Evolutionary conservation across 2,113 vertebrate genomes (phyloP), one percentile per base, ranked within the genome.

Genomic region (Oreochromis niloticus): DNA sequence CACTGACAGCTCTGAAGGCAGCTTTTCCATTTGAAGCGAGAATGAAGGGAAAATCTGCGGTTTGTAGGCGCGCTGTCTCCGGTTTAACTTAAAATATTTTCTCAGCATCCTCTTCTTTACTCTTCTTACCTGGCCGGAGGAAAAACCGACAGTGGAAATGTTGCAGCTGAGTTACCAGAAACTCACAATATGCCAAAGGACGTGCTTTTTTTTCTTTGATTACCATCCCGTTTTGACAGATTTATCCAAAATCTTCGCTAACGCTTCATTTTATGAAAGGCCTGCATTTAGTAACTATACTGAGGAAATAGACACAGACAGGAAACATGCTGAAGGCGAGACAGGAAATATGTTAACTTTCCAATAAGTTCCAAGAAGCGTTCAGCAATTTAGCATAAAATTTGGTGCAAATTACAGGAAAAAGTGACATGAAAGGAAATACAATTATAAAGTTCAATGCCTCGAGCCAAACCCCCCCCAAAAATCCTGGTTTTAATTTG

Each of bases 11-110:
- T 83, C 93, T 19, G 82, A 61, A 48, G 73, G 80, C 85, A 56
- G 89, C 79, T 87, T 94, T 94, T 94, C 88, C 89, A 87, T 88
- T 86, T 36, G 78, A 73, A 82, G 89, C 66, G 27, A 81, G 80
- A 87, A 81, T 54, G 22, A 83, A 85, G 73, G 75, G 78, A 88
- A 92, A 93, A 88, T 50, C 56, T 57, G 56, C 59, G 85, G 57
- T 88, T 27, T 32, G 59, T 1, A n/a, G 85, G 88, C 90, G 89
- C 48, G 3, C 78, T 92, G 93, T 92, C 87, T 46, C 86, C 16
- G 1, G 59, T 83, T 88, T 82, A 86, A 90, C 84, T 85, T 79
- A 86, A 86, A 87, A 92, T 88, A 85, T 91, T 89, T 87, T 88
- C 91, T 91, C 56, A 86, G 71, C 84, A 80, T 95, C 85, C 75